Conservation (phyloP, 2,113 vertebrate genomes). For the Octodon degus region DNA sequence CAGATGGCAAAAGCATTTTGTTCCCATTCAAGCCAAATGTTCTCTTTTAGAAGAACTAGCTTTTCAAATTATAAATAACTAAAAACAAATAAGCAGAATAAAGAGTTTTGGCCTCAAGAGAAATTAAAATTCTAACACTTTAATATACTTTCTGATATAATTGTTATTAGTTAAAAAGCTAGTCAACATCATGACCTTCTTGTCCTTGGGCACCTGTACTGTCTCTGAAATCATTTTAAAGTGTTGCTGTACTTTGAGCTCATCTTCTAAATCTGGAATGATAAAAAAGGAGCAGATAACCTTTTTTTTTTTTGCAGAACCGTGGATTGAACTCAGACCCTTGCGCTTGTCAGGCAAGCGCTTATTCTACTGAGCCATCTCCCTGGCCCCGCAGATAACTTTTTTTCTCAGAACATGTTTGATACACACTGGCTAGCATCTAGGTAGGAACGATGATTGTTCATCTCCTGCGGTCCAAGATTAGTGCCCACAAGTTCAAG, state of each 20-base stretch:
- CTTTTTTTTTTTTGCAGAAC: no score
- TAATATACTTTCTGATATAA: constrained; percentile 34
- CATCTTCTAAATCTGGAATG: constrained; percentile 30
- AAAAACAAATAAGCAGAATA: neutral
- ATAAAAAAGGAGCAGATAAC: neutral
- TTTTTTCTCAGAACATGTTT: neutral
- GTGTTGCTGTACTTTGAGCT: neutral
- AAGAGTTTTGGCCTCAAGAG: neutral
- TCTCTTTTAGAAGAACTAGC: constrained; percentile 48
- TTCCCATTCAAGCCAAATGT: neutral
- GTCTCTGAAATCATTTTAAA: neutral
- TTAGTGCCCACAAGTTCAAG: constrained; percentile 9
- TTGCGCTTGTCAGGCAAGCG: no score
- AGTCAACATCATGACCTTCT: neutral
- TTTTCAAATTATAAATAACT: constrained; percentile 15
- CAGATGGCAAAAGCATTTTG: neutral
- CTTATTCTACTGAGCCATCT: no score
- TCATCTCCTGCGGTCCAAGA: neutral
- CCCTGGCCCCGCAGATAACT: no score
- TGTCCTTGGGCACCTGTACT: neutral
- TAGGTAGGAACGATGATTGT: neutral
- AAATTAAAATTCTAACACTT: constrained; percentile 47
- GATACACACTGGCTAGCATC: neutral
- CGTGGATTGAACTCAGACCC: no score
- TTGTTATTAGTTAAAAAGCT: constrained; percentile 10